phyloP scores from a whole-genome alignment of 2,113 vertebrate genomes.

The Pelecanus crispus region DNA sequence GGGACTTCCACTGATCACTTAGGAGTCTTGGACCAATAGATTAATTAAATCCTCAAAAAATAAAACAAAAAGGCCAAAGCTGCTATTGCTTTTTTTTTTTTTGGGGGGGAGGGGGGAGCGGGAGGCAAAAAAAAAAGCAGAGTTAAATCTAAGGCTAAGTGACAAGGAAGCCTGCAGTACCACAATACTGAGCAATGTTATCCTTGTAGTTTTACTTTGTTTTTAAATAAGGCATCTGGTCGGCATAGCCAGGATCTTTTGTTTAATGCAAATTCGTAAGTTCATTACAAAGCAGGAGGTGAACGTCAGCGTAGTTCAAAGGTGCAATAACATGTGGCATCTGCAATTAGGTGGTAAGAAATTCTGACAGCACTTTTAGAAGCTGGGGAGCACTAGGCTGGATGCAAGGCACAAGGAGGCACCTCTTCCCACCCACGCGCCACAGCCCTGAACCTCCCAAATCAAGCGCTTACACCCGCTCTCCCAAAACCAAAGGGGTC shows the following conservation, averaged over 20 bases:
- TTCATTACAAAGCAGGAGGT: background rate
- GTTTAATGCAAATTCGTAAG: background rate
- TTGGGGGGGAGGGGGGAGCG: too few species aligned
- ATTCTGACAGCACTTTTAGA: background rate
- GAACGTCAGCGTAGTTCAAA: background rate
- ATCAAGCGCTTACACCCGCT: background rate
- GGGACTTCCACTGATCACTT: background rate
- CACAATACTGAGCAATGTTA: background rate
- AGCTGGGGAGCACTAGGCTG: background rate
- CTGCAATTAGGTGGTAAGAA: background rate
- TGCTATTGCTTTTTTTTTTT: background rate
- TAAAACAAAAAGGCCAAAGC: background rate
- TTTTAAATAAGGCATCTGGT: background rate
- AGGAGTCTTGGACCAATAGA: background rate
- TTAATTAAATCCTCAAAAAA: background rate
- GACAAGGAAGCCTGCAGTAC: background rate
- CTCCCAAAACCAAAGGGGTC: background rate
- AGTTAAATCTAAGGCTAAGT: background rate
- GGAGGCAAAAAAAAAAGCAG: background rate
- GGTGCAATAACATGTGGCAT: background rate
- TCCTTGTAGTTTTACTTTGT: background rate
- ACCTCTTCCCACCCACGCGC: background rate
- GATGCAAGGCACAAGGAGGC: background rate
- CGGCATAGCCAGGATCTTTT: background rate
- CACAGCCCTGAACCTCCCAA: background rate